Evolutionary conservation across 2,797 vertebrate species (phyloP), one percentile per base, ranked within the genome.

Genomic region (Hippopotamyrus pictus): DNA sequence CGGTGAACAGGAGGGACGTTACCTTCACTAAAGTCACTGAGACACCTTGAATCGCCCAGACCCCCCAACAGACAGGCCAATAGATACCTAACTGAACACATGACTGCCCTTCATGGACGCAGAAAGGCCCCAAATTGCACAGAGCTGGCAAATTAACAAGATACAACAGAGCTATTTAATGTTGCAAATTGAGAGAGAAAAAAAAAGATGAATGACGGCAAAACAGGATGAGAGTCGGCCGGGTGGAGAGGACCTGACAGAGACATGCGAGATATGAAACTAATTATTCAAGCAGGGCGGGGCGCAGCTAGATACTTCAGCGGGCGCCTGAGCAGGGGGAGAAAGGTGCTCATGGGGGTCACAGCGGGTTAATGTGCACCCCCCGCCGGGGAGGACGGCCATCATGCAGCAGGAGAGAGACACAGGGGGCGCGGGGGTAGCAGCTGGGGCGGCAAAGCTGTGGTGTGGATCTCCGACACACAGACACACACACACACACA

Each of bases 401-500:
- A 50, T 50, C 48, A 50, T 11, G 11, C 8, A 48, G 8, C 46
- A 48, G 46, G 48, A 50, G 48, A 50, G 9, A 50, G 48, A 50
- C 2, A 50, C 2, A 50, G 8, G 46, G 46, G 46, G 48, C 0
- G 0, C 12, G 8, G 12, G 50, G 50, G 50, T 51, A 51, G 50
- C n/a, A 54, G 51, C 51, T 19, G 14, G 14, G 14, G 51, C 51
- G 17, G 51, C 51, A 17, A 53, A 4, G 51, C 51, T 54, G 14
- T 29, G 37, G 11, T 0, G 14, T 17, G 50, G 29, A 83, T 85
- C 54, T 53, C 57, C 37, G 59, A 88, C 89, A 88, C 76, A 62
- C 33, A 57, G 69, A 57, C 50, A 85, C 79, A 89, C 12, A 54
- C 76, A 53, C 88, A 46, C 86, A 9, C 51, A 82, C 82, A 57